Conservation (phyloP, 2,888 invertebrate genomes). For the Cantharis rufa region DNA sequence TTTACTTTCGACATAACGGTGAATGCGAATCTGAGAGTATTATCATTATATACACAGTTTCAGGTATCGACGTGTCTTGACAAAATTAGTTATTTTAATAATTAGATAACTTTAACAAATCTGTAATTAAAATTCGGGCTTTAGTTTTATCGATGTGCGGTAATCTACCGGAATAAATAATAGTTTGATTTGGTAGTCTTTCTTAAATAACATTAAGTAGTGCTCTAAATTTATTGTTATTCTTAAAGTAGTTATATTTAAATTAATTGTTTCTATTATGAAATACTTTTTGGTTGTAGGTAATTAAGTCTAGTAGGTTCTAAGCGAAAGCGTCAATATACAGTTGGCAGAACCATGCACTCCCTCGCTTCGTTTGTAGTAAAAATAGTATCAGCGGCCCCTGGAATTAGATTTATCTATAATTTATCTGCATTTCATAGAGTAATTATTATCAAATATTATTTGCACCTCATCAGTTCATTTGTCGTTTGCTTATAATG, state of each 20-base stretch:
- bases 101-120: not conserved
- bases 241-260: not conserved
- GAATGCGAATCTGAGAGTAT: not conserved
- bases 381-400: constrained; percentile 43
- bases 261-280: not conserved
- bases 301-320: not conserved
- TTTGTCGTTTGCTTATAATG: not conserved
- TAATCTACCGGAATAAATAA: not conserved
- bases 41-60: too few relatives aligned
- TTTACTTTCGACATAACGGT: not conserved
- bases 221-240: not conserved
- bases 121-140: not conserved
- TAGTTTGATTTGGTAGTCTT: not conserved
- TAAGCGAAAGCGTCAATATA: constrained; percentile 23
- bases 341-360: constrained; percentile 41
- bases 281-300: not conserved
- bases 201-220: not conserved
- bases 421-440: not conserved
- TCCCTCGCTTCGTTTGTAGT: constrained; percentile 39
- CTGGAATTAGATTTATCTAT: constrained; percentile 41
- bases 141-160: not conserved
- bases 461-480: not conserved
- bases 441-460: not conserved
- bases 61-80: not conserved
- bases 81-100: not conserved